Percentiles rank a stretch among this genome's conserved stretches.
These are phyloP conservation scores for Corythaixoides concolor DNA, from an alignment of 2,113 vertebrate genomes.

Conservation along the genomic window DNA sequence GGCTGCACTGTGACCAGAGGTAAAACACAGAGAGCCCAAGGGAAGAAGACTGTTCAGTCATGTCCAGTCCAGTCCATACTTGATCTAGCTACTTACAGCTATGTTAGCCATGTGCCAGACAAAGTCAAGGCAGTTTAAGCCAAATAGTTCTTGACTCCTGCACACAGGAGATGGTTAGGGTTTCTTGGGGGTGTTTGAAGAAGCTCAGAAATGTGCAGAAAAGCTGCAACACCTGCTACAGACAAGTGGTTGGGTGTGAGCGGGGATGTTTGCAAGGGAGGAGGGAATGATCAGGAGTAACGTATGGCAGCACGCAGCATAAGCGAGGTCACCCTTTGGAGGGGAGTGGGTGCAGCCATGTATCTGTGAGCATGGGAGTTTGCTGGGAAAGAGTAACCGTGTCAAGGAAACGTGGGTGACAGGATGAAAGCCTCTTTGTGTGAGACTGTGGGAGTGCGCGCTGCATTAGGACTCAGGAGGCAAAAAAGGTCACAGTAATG, in stretches of 20 bases:
- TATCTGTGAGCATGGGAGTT: background rate
- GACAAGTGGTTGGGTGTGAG: background rate
- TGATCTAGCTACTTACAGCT: background rate
- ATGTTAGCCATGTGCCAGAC: background rate
- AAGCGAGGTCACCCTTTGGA: accelerated
- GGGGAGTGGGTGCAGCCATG: accelerated
- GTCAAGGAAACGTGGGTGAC: background rate
- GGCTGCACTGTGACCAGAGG: background rate
- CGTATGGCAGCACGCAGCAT: background rate
- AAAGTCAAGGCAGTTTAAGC: background rate
- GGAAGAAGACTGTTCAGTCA: background rate
- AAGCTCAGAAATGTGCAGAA: background rate
- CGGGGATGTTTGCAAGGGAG: background rate
- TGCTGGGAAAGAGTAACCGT: background rate
- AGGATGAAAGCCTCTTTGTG: background rate
- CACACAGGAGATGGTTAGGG: background rate
- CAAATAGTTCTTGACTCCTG: background rate
- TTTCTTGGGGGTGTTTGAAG: background rate
- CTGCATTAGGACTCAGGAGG: background rate
- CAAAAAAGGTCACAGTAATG: background rate
- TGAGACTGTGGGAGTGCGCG: background rate
- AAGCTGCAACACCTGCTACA: background rate
- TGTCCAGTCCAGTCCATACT: background rate
- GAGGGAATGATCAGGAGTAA: background rate
- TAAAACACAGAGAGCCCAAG: background rate